These are phyloP conservation scores for Drosophila rellima DNA, from an alignment of 2,888 invertebrate species.

Conservation along the genomic window DNA sequence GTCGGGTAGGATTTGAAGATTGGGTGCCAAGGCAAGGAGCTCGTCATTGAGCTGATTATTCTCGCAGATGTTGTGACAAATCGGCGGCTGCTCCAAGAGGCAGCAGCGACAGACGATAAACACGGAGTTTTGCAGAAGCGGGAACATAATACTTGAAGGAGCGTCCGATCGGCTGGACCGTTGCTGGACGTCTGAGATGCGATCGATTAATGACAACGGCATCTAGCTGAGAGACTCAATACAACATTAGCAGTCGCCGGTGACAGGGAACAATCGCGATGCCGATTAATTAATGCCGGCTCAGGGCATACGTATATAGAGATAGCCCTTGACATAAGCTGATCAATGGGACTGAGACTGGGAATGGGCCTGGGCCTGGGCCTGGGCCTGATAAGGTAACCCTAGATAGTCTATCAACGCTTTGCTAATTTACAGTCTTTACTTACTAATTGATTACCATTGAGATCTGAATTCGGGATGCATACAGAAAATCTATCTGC, in stretches of 20 bases:
- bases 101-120: slow-evolving; percentile 78
- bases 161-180: slow-evolving; percentile 59
- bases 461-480: slow-evolving; percentile 1
- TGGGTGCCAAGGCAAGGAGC: slow-evolving; percentile 60
- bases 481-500: neutral
- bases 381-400: slow-evolving; percentile 32
- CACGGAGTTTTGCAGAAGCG: slow-evolving; percentile 56
- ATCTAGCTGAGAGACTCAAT: slow-evolving; percentile 24
- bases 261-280: neutral
- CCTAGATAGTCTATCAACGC: slow-evolving; percentile 40
- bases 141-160: slow-evolving; percentile 57
- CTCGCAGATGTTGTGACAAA: slow-evolving; percentile 64
- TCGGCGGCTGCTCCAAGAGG: slow-evolving; percentile 70
- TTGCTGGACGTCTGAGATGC: slow-evolving; percentile 62
- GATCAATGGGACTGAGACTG: neutral
- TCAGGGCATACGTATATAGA: slow-evolving; percentile 54
- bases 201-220: slow-evolving; percentile 37
- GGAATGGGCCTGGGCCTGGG: neutral
- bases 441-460: slow-evolving; percentile 69
- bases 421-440: slow-evolving; percentile 68
- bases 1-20: slow-evolving; percentile 57
- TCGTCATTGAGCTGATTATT: slow-evolving; percentile 56
- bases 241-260: neutral
- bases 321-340: slow-evolving; percentile 75
- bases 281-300: slow-evolving; percentile 20